phyloP scores from a whole-genome alignment of 2,888 invertebrate genomes.

The Schizotus pectinicornis region DNA sequence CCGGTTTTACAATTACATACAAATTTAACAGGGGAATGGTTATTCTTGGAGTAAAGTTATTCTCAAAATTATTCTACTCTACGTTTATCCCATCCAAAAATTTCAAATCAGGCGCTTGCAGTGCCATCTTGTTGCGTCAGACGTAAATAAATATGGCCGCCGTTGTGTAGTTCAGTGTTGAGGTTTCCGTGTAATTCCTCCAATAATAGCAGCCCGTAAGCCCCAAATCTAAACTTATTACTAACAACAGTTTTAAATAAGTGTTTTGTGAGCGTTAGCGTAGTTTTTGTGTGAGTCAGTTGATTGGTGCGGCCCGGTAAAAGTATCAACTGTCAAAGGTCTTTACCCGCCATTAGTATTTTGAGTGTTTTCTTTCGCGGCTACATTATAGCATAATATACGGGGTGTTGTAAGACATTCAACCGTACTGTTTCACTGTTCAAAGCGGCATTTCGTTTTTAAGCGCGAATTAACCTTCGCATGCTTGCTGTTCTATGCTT shows the following conservation, averaged over 20 bases:
- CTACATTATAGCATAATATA: conserved; percentile 13
- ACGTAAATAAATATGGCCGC: conserved; percentile 29
- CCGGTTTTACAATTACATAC: no score
- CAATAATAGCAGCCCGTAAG: conserved; percentile 14
- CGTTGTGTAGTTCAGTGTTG: conserved; percentile 19
- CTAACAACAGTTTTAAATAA: background rate
- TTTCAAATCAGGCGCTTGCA: no score
- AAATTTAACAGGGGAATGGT: no score
- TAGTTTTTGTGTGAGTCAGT: background rate
- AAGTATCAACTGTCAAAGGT: conserved; percentile 17
- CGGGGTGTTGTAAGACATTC: conserved; percentile 7
- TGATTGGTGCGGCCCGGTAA: background rate
- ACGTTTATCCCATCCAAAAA: no score
- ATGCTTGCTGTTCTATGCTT: background rate
- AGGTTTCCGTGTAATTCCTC: conserved; percentile 15
- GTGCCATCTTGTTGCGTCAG: conserved; percentile 1
- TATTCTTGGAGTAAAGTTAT: no score
- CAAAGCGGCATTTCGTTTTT: no score
- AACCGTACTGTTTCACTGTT: no score
- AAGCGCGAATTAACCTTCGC: no score
- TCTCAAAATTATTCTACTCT: no score
- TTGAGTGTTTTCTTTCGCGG: conserved; percentile 15
- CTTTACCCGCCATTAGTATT: conserved; percentile 27
- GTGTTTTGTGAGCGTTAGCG: background rate
- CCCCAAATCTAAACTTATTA: conserved; percentile 1